Conservation (phyloP, 2,888 invertebrate species). For the Drosophila kanekoi region DNA sequence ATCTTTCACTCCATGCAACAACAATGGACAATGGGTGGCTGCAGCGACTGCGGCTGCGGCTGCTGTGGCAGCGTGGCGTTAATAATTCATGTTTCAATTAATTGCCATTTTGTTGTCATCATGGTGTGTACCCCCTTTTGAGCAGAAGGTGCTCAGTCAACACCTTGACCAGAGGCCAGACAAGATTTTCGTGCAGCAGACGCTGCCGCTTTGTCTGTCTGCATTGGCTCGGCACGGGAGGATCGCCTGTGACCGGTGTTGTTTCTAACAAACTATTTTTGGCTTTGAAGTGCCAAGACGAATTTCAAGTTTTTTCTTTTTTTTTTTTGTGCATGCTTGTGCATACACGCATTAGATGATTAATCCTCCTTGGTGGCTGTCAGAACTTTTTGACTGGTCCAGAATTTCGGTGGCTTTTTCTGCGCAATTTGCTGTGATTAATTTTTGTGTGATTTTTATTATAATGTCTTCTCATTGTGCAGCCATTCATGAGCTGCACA, state of each 20-base stretch:
- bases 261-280: slow-evolving; percentile 37
- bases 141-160: slow-evolving; percentile 60
- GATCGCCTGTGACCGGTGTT: slow-evolving; percentile 18
- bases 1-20: slow-evolving; percentile 51
- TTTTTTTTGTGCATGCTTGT: slow-evolving; percentile 35
- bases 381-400: slow-evolving; percentile 55
- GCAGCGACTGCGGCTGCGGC: slow-evolving; percentile 30
- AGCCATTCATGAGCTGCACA: slow-evolving; percentile 60
- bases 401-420: slow-evolving; percentile 65
- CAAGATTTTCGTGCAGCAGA: slow-evolving; percentile 13
- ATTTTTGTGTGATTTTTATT: slow-evolving; percentile 68
- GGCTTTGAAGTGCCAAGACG: slow-evolving; percentile 73
- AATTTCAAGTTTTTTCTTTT: slow-evolving; percentile 75
- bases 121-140: slow-evolving; percentile 39
- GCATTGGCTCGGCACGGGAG: slow-evolving; percentile 13
- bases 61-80: slow-evolving; percentile 59
- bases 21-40: slow-evolving; percentile 68
- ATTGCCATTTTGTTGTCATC: slow-evolving; percentile 79
- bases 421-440: slow-evolving; percentile 81
- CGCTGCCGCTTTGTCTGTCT: slow-evolving; percentile 43
- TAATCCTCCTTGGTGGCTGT: slow-evolving; percentile 69
- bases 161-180: slow-evolving; percentile 73
- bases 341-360: slow-evolving; percentile 66
- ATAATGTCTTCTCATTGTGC: slow-evolving; percentile 36
- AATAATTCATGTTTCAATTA: slow-evolving; percentile 82